Conservation (phyloP, 1,140 invertebrate species). For the Heliconius congener region DNA sequence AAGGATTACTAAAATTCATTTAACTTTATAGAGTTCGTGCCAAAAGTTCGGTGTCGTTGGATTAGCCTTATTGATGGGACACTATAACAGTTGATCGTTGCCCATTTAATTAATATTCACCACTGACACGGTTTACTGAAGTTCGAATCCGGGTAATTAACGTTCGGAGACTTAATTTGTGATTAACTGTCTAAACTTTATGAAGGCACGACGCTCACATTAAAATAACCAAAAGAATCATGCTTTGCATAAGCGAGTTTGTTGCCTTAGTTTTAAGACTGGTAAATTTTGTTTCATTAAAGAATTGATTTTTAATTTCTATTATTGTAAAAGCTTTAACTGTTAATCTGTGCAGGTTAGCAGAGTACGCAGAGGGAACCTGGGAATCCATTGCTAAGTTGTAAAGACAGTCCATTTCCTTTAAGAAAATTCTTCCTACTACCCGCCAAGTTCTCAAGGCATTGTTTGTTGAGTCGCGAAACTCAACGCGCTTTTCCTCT, state of each 20-base stretch:
- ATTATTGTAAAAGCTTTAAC: no score
- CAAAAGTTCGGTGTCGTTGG: constrained; percentile 36
- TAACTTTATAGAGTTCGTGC: constrained; percentile 38
- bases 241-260: constrained; percentile 27
- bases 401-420: no score
- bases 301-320: neutral
- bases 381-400: no score
- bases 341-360: no score
- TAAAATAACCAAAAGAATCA: constrained; percentile 30
- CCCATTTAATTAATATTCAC: constrained; percentile 38
- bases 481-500: no score
- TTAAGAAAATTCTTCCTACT: no score
- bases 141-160: constrained; percentile 39
- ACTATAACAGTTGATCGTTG: constrained; percentile 35
- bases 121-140: constrained; percentile 35
- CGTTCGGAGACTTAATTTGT: constrained; percentile 36
- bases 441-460: no score
- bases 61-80: constrained; percentile 50
- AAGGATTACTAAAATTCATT: constrained; percentile 27
- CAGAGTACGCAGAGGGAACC: no score
- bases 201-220: constrained; percentile 21
- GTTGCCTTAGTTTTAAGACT: constrained; percentile 13
- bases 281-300: neutral
- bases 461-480: no score
- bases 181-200: constrained; percentile 34